Base-by-base conservation (phyloP, 2,797 vertebrate species). In the Decapterus maruadsi region DNA sequence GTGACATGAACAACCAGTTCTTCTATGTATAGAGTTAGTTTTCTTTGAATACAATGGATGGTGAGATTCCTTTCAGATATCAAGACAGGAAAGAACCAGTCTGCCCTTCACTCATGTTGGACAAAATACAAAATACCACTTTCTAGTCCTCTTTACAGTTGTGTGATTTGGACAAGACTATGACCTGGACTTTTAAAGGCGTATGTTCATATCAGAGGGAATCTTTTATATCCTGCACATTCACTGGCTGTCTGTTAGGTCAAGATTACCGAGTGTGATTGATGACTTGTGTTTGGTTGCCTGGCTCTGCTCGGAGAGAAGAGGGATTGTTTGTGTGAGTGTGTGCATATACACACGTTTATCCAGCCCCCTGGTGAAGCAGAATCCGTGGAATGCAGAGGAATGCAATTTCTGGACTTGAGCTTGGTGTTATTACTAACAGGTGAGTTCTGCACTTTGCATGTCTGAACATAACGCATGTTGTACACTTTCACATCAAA, bases 301-400 rank as follows among this genome's bases (percentile, higher is more conserved):
- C 72, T 19, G 59, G 69, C 60, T 61, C 76, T 86, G 80, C 61
- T 45, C 38, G 40, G 36, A 62, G 85, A 62, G 78, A 61, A 56
- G 54, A 76, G 66, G 48, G 45, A 80, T 81, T 83, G 81, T 79
- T 79, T 78, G 81, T 84, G 80, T 72, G 75, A 78, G 79, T 8
- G 54, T 83, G 84, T 80, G 63, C 75, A 63, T 61, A 54, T 70
- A 51, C 73, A 64, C 83, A 84, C 80, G 71, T 87, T 89, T 82
- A 86, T 89, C 72, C 90, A 92, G 82, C 88, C 94, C 93, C 93
- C 93, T 84, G 89, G 88, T 92, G 92, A 89, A 93, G 86, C 94
- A 95, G 94, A 94, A 95, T 96, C 90, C 61, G 58, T 89, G 93
- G 95, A 96, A 95, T 96, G 95, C 90, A 90, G 90, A 91, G 85